These are phyloP conservation scores for Lamellibrachia columna DNA, from an alignment of 2,888 invertebrate species.

Conservation along the genomic window DNA sequence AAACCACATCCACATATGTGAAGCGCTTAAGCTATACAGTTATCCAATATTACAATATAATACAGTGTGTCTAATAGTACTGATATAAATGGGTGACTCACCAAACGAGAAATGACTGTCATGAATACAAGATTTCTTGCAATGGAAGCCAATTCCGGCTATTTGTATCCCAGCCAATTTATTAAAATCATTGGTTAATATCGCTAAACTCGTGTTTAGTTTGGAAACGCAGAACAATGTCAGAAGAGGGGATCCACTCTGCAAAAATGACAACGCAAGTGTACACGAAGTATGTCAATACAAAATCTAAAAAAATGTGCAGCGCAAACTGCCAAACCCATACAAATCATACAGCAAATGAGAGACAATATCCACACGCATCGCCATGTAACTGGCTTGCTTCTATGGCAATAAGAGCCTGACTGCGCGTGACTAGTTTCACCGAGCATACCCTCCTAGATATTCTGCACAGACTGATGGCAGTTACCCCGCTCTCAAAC, in stretches of 20 bases:
- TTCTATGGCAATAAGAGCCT: neutral
- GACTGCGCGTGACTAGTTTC: neutral
- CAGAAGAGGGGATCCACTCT: neutral
- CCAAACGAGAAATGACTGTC: neutral
- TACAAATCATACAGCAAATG: neutral
- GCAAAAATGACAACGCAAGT: neutral
- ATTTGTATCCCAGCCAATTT: neutral
- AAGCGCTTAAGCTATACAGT: neutral
- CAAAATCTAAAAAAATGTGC: conserved; percentile 16
- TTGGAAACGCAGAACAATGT: neutral
- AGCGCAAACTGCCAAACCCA: conserved; percentile 5
- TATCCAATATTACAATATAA: conserved; percentile 16
- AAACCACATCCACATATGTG: neutral
- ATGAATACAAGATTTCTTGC: neutral
- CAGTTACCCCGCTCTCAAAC: neutral
- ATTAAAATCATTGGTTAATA: conserved; percentile 1
- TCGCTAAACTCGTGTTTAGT: neutral
- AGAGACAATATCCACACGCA: neutral
- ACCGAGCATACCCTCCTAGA: neutral
- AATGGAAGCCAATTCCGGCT: neutral
- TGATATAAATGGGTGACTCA: neutral
- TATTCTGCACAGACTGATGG: neutral
- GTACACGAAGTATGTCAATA: neutral
- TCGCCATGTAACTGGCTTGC: neutral
- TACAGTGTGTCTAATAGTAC: neutral